Evolutionary conservation across 2,797 vertebrate genomes (phyloP).

Genomic region (Melanotaenia maccullochi): DNA sequence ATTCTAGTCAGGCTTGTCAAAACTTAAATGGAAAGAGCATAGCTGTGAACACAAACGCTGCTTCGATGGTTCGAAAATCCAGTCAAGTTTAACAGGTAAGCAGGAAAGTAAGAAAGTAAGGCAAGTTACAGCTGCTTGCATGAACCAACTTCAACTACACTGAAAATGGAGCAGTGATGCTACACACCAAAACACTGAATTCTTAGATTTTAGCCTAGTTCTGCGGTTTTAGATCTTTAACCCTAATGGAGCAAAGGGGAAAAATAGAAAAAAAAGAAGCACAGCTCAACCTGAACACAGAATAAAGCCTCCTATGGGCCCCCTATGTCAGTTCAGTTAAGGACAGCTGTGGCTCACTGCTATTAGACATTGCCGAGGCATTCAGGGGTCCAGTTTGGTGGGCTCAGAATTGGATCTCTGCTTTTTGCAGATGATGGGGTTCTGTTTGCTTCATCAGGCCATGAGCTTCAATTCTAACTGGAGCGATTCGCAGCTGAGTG

Average conservation of each 20-base stretch:
- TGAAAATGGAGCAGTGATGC: background rate
- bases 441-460: background rate
- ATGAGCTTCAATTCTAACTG: background rate
- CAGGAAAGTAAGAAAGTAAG: slow-evolving; percentile 23
- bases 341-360: too few species aligned
- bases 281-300: background rate
- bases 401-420: too few species aligned
- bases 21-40: slow-evolving; percentile 36
- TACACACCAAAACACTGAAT: background rate
- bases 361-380: too few species aligned
- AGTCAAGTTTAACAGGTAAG: slow-evolving; percentile 24
- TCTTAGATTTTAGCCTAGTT: background rate
- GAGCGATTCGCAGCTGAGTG: too few species aligned
- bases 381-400: too few species aligned
- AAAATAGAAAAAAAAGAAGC: background rate
- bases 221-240: slow-evolving; percentile 3
- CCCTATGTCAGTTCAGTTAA: too few species aligned
- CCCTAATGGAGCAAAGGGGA: background rate
- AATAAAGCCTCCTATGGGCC: background rate
- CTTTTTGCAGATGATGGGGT: too few species aligned
- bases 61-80: slow-evolving; percentile 10
- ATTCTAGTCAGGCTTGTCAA: slow-evolving; percentile 39
- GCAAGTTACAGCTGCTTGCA: background rate
- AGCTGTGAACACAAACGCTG: slow-evolving; percentile 25
- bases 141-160: slow-evolving; percentile 2